Evolutionary conservation across 1,140 invertebrate species (phyloP), one percentile per base, ranked within the genome.

Genomic region (Trichonephila clavata): DNA sequence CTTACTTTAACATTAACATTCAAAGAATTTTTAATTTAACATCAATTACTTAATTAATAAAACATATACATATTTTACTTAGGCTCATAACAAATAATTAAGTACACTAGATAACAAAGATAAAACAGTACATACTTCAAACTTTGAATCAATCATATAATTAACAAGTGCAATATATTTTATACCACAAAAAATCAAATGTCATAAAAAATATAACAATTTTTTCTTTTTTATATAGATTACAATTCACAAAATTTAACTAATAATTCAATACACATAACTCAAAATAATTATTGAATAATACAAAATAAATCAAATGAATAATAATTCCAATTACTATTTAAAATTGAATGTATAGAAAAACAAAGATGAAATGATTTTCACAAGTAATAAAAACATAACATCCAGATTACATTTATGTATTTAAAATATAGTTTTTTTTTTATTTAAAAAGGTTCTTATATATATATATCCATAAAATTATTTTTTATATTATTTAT

Each of bases 81-180:
- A 77, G 71, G 71, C 32, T 39, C 71, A 77, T 39, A 77, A 77
- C 71, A 32, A 77, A 77, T 27, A 39, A 32, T 77, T 77, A 77
- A 77, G 71, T 77, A 77, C 71, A 77, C 32, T 18, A 77, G 32
- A 77, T 77, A 77, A 77, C 71, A 68, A 68, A 27, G n/a, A 68
- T 2, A 7, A 65, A 65, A 65, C 21, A 65, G 39, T 39, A 77
- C 18, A 77, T 77, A 32, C 32, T 39, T 77, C 32, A 32, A 77
- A 68, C n/a, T 68, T 68, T 24, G 32, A 77, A 39, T 7, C 13
- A 77, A 16, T 77, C 32, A 77, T 68, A 68, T 50, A 50, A 63
- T 39, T 77, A 77, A 77, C 27, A 77, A 77, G 32, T 77, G 71
- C 71, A 77, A 39, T 77, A 77, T 18, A 77, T 39, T 32, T 77